A percentile compares a stretch with the other conserved stretches of the same genome.
Evolutionary conservation across 2,797 vertebrate species (phyloP).

Genomic region (Halcyon smyrnensis): DNA sequence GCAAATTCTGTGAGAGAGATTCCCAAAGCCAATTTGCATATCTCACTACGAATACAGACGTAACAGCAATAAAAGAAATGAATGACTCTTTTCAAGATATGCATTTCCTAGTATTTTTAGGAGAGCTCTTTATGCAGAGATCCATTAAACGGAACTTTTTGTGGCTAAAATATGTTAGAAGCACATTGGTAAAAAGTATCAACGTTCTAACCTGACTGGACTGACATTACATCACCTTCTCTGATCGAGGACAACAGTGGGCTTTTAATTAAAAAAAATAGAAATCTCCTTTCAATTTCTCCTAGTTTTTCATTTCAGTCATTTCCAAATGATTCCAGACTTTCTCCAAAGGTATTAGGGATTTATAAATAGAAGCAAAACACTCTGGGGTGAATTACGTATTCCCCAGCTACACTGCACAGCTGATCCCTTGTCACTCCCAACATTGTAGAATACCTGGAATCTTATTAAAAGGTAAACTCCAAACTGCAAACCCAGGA

Average conservation of each 20-base stretch:
- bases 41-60: neutral
- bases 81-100: neutral
- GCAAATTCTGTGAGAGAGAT: constrained; percentile 84
- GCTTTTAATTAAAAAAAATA: neutral
- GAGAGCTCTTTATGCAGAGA: neutral
- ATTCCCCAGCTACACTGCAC: neutral
- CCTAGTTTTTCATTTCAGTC: neutral
- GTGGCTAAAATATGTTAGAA: neutral
- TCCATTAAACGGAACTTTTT: neutral
- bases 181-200: neutral
- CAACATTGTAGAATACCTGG: neutral
- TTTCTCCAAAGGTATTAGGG: neutral
- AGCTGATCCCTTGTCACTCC: neutral
- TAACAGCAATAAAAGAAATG: neutral
- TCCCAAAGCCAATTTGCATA: neutral
- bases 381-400: neutral
- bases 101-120: neutral
- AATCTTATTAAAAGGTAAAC: neutral
- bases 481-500: neutral
- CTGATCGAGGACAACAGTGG: neutral
- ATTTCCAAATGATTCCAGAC: neutral
- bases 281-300: neutral
- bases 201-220: neutral
- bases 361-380: neutral
- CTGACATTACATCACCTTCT: neutral